Percentiles rank a stretch among this genome's conserved stretches.
Evolutionary conservation across 2,888 invertebrate species (phyloP).

Genomic region (Pinctada fucata): DNA sequence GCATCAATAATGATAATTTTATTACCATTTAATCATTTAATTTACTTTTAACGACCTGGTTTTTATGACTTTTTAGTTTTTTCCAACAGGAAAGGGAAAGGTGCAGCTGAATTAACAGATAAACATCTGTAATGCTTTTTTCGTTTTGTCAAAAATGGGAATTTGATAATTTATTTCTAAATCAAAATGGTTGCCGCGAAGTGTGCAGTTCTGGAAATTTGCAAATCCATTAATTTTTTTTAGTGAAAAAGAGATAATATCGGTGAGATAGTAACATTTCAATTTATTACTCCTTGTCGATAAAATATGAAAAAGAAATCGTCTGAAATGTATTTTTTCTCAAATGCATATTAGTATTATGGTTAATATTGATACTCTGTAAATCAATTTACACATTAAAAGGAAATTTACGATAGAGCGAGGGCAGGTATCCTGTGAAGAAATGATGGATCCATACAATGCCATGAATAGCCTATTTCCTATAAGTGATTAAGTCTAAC

Average conservation of each 20-base stretch:
- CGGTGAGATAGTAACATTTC: background rate
- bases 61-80: background rate
- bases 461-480: background rate
- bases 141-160: too few species aligned
- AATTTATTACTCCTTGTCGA: background rate
- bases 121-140: too few species aligned
- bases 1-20: background rate
- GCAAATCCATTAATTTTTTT: too few species aligned
- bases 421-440: background rate
- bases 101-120: too few species aligned
- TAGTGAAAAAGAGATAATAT: background rate
- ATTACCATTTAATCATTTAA: background rate
- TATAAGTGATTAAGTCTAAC: background rate
- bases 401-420: background rate
- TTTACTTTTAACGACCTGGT: background rate
- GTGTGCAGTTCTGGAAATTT: too few species aligned
- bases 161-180: too few species aligned
- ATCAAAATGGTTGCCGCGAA: too few species aligned
- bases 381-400: constrained; percentile 1
- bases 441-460: background rate
- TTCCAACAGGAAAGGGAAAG: too few species aligned
- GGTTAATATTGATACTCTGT: background rate
- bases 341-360: background rate
- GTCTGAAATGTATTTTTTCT: background rate
- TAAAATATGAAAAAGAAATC: background rate